Evolutionary conservation across 2,888 invertebrate genomes (phyloP).

Genomic region (Eupithecia pulchellata): DNA sequence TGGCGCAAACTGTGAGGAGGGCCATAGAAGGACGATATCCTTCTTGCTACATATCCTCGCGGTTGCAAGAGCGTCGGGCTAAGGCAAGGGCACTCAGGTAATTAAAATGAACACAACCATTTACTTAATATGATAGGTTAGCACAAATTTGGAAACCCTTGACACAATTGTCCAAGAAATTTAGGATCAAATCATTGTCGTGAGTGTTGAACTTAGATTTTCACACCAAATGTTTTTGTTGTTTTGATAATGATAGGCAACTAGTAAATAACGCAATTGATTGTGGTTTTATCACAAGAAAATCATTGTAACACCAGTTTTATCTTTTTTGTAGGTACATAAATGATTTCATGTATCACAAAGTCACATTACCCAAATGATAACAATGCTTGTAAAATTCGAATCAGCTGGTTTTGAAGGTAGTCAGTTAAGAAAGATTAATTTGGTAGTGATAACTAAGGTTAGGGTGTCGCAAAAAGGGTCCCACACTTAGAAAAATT

Average conservation of each 20-base stretch:
- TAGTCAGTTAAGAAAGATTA: neutral
- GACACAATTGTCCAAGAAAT: neutral
- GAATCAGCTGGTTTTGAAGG: neutral
- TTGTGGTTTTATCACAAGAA: neutral
- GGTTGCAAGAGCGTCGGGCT: slow-evolving; percentile 90
- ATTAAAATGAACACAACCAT: slow-evolving; percentile 54
- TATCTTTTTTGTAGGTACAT: neutral
- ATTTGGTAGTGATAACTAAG: neutral
- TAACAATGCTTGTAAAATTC: neutral
- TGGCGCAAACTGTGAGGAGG: slow-evolving; percentile 90
- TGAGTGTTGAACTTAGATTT: slow-evolving; percentile 5
- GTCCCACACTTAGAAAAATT: no score
- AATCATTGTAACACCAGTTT: neutral
- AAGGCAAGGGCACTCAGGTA: slow-evolving; percentile 87
- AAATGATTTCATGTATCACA: neutral
- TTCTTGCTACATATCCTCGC: slow-evolving; percentile 89
- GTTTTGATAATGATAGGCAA: neutral
- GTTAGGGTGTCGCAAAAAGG: no score
- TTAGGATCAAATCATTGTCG: neutral
- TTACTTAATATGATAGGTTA: neutral
- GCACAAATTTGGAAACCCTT: neutral
- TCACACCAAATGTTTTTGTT: neutral
- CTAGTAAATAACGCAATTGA: neutral
- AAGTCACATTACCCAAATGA: neutral
- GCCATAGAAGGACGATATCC: slow-evolving; percentile 91